Conservation (phyloP, 2,888 invertebrate genomes). For the Vesta saturnalis region DNA sequence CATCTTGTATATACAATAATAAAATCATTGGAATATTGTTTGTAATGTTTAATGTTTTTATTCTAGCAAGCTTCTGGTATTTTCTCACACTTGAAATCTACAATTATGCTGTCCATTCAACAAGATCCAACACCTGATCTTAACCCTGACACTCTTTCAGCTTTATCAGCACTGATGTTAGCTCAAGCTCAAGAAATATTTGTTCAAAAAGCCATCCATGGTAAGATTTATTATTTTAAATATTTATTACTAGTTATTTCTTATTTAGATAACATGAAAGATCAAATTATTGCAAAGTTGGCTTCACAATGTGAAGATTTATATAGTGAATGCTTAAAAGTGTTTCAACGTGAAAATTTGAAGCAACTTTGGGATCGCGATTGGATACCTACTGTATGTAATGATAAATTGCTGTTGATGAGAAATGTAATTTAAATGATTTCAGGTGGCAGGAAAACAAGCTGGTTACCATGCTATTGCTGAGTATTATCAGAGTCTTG, state of each 20-base stretch:
- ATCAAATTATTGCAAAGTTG: conserved; percentile 89
- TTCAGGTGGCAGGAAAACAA: conserved; percentile 85
- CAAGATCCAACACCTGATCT: conserved; percentile 97
- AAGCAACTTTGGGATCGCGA: conserved; percentile 90
- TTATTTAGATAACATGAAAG: conserved; percentile 91
- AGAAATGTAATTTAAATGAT: conserved; percentile 22
- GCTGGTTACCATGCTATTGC: conserved; percentile 88
- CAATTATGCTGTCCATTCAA: conserved; percentile 83
- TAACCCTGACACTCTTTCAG: conserved; percentile 88
- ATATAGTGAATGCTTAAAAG: conserved; percentile 89
- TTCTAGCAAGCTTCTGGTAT: conserved; percentile 88
- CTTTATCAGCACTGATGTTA: conserved; percentile 89
- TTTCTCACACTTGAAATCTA: conserved; percentile 84
- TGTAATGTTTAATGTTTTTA: neutral
- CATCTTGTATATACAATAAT: neutral
- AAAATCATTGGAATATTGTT: neutral
- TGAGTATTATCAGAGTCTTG: conserved; percentile 88
- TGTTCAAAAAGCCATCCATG: conserved; percentile 91
- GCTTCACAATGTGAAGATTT: conserved; percentile 93
- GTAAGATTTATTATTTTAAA: conserved; percentile 57
- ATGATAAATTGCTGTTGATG: neutral
- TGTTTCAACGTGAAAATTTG: conserved; percentile 85
- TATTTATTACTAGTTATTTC: conserved; percentile 31
- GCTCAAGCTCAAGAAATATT: conserved; percentile 99
- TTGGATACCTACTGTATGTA: conserved; percentile 77